These are phyloP conservation scores for Malurus cyaneus DNA, from an alignment of 2,113 vertebrate species.

Conservation along the genomic window DNA sequence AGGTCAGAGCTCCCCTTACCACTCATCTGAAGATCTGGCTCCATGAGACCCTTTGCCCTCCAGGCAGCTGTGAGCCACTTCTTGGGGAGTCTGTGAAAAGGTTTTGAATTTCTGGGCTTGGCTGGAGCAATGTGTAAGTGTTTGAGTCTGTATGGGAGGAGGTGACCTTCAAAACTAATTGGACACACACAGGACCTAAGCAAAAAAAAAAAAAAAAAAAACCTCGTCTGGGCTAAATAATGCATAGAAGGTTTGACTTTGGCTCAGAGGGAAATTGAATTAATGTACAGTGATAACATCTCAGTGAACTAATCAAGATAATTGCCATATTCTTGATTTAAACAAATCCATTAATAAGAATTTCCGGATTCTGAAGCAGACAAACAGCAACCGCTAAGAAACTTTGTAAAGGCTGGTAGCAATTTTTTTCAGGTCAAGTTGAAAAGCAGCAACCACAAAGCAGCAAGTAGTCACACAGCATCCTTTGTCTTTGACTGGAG, in stretches of 20 bases:
- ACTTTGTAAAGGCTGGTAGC: constrained; percentile 37
- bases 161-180: constrained; percentile 55
- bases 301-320: constrained; percentile 71
- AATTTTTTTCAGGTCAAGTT: constrained; percentile 37
- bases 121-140: background rate
- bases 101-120: constrained; percentile 40
- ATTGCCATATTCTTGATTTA: constrained; percentile 61
- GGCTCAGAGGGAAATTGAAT: constrained; percentile 61
- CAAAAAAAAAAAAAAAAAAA: constrained; percentile 51
- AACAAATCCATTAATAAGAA: constrained; percentile 63
- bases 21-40: background rate
- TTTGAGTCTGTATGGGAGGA: background rate
- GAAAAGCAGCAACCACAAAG: constrained; percentile 24
- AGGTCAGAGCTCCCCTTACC: background rate
- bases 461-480: background rate
- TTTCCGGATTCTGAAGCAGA: constrained; percentile 21
- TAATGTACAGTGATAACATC: constrained; percentile 63
- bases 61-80: background rate
- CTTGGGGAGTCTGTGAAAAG: background rate
- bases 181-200: constrained; percentile 4
- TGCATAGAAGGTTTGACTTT: constrained; percentile 35
- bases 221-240: constrained; percentile 65
- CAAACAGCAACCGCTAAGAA: constrained; percentile 41
- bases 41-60: background rate
- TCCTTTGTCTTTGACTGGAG: constrained; percentile 34